Evolutionary conservation across 1,140 invertebrate genomes (phyloP), one percentile per base, ranked within the genome.

Genomic region (Acyrthosiphon pisum): DNA sequence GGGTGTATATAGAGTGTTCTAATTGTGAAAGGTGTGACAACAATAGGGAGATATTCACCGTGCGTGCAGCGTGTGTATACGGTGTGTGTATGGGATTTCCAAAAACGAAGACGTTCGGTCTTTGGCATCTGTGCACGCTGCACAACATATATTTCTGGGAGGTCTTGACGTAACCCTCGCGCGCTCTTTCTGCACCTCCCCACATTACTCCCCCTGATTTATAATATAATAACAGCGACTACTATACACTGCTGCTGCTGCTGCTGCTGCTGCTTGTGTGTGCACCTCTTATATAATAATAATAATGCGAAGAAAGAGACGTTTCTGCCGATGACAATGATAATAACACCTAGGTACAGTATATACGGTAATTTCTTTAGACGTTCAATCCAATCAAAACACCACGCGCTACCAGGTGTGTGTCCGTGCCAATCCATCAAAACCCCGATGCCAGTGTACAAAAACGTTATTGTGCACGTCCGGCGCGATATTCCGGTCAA

Each of bases 401-500:
- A 93, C 50, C 91, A 93, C 91, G 91, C 91, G 91, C 91, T 90
- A 68, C 91, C 81, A 93, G 68, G 68, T 84, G 91, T 81, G 76
- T 50, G 76, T 93, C 91, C 91, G 48, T 37, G 81, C 91, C 91
- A 35, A 93, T 93, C 91, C 91, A 86, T 93, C 91, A 93, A 93
- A 93, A 56, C 44, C 26, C 48, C 81, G 48, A n/a, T 56, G 81
- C 76, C 91, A n/a, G 22, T 7, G 81, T 41, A 93, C 76, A 93
- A 93, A 90, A 86, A 86, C 81, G 81, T 53, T 44, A 93, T 93
- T 93, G 91, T 86, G 91, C 91, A 84, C 91, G 91, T 93, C 91
- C 91, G 91, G 91, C 81, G 76, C 91, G 91, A 92, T 93, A 86
- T 53, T 86, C 91, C 76, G 91, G 91, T 93, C 91, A 84, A 93